Percentiles rank a stretch among this genome's conserved stretches.
Conservation (phyloP, 1,140 invertebrate species). For the Belonocnema kinseyi region DNA sequence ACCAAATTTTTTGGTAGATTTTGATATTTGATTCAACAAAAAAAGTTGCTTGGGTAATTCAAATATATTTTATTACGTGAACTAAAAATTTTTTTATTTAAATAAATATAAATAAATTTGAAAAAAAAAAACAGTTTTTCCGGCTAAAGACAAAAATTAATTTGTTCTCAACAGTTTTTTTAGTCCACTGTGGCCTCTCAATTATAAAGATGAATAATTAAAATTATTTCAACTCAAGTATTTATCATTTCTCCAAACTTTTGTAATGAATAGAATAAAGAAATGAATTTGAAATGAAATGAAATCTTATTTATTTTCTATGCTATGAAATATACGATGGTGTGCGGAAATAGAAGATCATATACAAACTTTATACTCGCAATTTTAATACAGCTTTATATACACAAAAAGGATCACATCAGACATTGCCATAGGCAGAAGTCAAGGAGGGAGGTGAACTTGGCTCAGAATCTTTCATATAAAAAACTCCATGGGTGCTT, state of each 20-base stretch:
- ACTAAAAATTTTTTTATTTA: no score
- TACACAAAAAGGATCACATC: constrained; percentile 66
- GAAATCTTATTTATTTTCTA: constrained; percentile 29
- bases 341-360: constrained; percentile 37
- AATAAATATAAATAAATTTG: no score
- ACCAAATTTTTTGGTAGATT: no score
- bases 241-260: constrained; percentile 66
- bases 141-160: no score
- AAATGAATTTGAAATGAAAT: constrained; percentile 43
- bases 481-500: constrained; percentile 53
- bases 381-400: constrained; percentile 59
- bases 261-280: constrained; percentile 70
- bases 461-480: constrained; percentile 47
- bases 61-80: no score
- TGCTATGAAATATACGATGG: constrained; percentile 15
- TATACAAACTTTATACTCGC: constrained; percentile 50
- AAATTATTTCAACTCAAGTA: neutral
- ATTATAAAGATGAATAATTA: constrained; percentile 76
- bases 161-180: no score
- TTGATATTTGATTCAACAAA: no score
- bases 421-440: constrained; percentile 58
- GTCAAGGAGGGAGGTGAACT: constrained; percentile 35
- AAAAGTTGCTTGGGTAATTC: no score
- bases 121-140: no score
- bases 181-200: no score